Conservation (phyloP, 2,888 invertebrate genomes). For the Leptopilina myrica region DNA sequence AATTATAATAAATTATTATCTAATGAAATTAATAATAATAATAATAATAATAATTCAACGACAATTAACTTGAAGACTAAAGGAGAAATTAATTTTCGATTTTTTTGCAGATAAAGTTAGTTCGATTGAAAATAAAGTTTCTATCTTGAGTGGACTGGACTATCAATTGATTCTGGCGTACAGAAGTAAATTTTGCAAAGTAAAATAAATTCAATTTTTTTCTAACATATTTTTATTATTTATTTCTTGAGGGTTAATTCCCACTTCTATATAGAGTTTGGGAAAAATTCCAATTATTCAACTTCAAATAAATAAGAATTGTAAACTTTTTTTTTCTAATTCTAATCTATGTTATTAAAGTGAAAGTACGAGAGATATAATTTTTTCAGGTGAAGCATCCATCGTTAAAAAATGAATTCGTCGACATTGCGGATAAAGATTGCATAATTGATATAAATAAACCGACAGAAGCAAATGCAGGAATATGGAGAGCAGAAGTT, state of each 20-base stretch:
- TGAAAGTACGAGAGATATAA: neutral
- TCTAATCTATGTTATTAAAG: too few species aligned
- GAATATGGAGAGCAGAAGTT: conserved; percentile 77
- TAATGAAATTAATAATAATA: too few species aligned
- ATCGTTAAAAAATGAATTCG: neutral
- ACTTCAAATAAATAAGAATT: too few species aligned
- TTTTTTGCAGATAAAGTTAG: conserved; percentile 44
- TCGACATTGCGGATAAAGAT: conserved; percentile 40
- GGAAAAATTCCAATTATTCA: neutral
- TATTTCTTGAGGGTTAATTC: neutral
- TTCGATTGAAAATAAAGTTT: neutral
- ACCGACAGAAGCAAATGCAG: conserved; percentile 66
- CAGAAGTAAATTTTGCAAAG: conserved; percentile 44
- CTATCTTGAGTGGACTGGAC: conserved; percentile 45
- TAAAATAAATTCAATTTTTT: neutral
- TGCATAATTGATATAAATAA: conserved; percentile 44
- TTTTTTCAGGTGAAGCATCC: conserved; percentile 45
- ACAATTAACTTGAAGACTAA: neutral
- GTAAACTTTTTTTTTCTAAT: too few species aligned
- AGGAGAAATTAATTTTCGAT: neutral
- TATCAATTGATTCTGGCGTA: conserved; percentile 43
- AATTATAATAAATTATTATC: too few species aligned
- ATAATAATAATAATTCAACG: neutral
- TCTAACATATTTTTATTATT: neutral
- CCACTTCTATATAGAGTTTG: too few species aligned